Conservation (phyloP, 2,888 invertebrate species). For the Argynnis bischoffii region DNA sequence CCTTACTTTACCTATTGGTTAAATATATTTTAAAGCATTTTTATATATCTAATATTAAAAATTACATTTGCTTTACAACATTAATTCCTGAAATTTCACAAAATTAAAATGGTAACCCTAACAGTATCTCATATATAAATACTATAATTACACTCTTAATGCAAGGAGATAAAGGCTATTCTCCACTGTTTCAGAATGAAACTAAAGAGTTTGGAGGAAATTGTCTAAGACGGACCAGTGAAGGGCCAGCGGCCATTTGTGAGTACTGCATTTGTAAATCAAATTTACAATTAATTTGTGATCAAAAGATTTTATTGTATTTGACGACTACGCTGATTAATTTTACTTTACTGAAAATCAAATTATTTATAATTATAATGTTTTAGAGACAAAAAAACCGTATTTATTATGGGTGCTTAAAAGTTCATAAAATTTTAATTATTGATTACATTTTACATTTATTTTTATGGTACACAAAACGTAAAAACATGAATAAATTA, state of each 20-base stretch:
- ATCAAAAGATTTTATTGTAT: conserved; percentile 26
- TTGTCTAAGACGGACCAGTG: conserved; percentile 63
- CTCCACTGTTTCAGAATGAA: conserved; percentile 44
- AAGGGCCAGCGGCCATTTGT: conserved; percentile 44
- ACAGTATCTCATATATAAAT: background rate
- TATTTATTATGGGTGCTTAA: no score
- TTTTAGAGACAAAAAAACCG: no score
- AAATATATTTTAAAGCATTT: no score
- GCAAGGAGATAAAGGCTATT: conserved; percentile 43
- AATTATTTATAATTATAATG: no score
- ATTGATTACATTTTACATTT: no score
- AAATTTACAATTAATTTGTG: conserved; percentile 36
- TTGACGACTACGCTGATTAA: background rate
- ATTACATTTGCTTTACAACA: background rate
- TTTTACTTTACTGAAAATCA: no score
- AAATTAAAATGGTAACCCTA: conserved; percentile 6
- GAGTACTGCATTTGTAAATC: conserved; percentile 39
- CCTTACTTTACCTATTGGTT: no score
- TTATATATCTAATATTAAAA: background rate
- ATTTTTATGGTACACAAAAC: no score
- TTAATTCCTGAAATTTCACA: background rate
- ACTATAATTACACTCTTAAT: conserved; percentile 39
- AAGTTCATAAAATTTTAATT: no score
- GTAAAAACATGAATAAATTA: no score
- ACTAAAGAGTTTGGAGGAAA: conserved; percentile 60